Evolutionary conservation across 2,888 invertebrate species (phyloP).

Genomic region (Cerastis leucographa): DNA sequence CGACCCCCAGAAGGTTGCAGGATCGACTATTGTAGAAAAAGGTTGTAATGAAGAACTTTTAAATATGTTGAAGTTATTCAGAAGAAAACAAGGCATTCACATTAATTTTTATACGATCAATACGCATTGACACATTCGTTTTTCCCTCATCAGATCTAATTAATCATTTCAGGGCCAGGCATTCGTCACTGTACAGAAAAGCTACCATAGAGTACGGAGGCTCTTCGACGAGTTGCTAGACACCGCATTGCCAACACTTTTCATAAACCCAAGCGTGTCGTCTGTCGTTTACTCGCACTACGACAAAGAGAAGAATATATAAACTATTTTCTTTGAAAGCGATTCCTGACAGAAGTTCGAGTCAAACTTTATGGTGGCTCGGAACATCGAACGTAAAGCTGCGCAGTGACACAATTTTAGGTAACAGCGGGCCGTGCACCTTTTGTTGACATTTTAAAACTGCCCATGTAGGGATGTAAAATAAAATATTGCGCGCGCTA

Average conservation of each 20-base stretch:
- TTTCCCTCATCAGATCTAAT: not conserved
- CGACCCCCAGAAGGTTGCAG: too few relatives aligned
- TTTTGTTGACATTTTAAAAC: too few relatives aligned
- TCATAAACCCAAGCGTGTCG: not conserved
- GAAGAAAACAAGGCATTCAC: not conserved
- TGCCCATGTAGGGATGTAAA: too few relatives aligned
- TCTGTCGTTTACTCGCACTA: too few relatives aligned
- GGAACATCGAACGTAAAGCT: too few relatives aligned
- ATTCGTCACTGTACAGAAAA: not conserved
- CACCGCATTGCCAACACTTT: not conserved
- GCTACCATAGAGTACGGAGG: not conserved
- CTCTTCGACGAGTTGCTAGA: not conserved
- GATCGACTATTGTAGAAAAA: too few relatives aligned
- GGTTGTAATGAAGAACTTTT: not conserved
- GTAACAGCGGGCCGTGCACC: too few relatives aligned
- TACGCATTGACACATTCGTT: not conserved
- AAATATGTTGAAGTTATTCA: not conserved
- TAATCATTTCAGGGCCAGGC: too few relatives aligned
- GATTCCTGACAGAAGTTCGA: not conserved
- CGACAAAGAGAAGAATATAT: too few relatives aligned
- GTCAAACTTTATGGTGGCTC: too few relatives aligned
- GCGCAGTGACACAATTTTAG: too few relatives aligned
- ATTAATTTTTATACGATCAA: not conserved
- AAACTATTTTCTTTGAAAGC: not conserved
- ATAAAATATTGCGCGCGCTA: too few relatives aligned